These are phyloP conservation scores for Catocala sponsa DNA, from an alignment of 2,888 invertebrate species.

Conservation along the genomic window DNA sequence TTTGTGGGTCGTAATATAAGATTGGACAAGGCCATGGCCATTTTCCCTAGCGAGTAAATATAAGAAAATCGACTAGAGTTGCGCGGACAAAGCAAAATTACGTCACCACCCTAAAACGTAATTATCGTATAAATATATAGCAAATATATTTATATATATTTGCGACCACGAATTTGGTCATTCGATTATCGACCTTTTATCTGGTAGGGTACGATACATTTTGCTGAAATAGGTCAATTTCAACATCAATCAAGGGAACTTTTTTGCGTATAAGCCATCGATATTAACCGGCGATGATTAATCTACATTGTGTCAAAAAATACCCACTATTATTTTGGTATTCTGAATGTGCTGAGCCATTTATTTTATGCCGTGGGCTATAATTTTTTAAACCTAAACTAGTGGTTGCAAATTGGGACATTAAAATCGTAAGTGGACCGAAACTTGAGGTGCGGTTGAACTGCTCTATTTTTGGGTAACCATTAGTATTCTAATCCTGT, in stretches of 20 bases:
- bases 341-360: constrained; percentile 21
- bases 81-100: constrained; percentile 25
- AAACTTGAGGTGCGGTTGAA: constrained; percentile 29
- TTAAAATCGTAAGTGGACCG: constrained; percentile 32
- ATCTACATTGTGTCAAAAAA: constrained; percentile 49
- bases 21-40: not conserved
- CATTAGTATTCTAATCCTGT: not conserved
- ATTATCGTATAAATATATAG: constrained; percentile 31
- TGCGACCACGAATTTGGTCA: constrained; percentile 20
- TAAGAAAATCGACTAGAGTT: constrained; percentile 22
- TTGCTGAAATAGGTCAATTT: constrained; percentile 23
- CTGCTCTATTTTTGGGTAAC: constrained; percentile 31
- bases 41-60: not conserved
- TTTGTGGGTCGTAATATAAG: not conserved
- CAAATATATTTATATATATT: constrained; percentile 12
- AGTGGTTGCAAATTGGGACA: constrained; percentile 34
- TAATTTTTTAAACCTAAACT: constrained; percentile 38
- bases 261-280: constrained; percentile 50
- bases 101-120: constrained; percentile 44
- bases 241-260: constrained; percentile 49
- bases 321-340: constrained; percentile 32
- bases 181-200: constrained; percentile 30
- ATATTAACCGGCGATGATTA: constrained; percentile 52
- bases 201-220: constrained; percentile 18
- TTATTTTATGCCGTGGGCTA: constrained; percentile 26